Evolutionary conservation across 2,113 vertebrate species (phyloP).

Genomic region (Pedetes capensis): DNA sequence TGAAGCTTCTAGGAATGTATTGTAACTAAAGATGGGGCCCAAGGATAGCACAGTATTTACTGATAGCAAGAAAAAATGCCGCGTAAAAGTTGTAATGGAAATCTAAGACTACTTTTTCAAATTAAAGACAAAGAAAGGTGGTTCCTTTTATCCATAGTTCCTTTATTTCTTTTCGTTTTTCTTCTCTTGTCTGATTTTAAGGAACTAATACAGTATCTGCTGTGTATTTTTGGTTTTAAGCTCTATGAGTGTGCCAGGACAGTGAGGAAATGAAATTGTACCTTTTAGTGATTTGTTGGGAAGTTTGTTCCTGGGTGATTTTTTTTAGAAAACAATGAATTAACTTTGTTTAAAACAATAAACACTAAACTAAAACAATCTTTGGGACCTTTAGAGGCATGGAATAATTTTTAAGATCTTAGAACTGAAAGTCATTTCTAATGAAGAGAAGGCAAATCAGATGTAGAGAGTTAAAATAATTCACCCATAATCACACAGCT

Average conservation of each 20-base stretch:
- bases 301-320: not conserved
- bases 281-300: slow-evolving; percentile 35
- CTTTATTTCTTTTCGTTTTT: slow-evolving; percentile 51
- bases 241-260: slow-evolving; percentile 1
- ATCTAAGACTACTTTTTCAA: slow-evolving; percentile 4
- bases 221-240: slow-evolving; percentile 13
- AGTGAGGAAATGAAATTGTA: slow-evolving; percentile 44
- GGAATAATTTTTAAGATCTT: slow-evolving; percentile 30
- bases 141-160: slow-evolving; percentile 11
- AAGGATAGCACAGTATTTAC: not conserved
- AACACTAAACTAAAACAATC: not conserved
- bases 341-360: slow-evolving; percentile 30
- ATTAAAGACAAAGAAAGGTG: not conserved
- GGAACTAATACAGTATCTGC: not conserved
- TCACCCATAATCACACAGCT: not conserved
- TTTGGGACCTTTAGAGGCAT: not conserved
- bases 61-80: not conserved
- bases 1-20: slow-evolving; percentile 27
- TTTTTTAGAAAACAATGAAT: slow-evolving; percentile 22
- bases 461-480: not conserved
- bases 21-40: not conserved
- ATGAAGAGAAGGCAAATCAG: not conserved
- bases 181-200: slow-evolving; percentile 38
- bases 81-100: slow-evolving; percentile 17
- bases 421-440: not conserved